Base-by-base conservation (phyloP, 1,140 invertebrate species). In the Protaetia brevitarsis region DNA sequence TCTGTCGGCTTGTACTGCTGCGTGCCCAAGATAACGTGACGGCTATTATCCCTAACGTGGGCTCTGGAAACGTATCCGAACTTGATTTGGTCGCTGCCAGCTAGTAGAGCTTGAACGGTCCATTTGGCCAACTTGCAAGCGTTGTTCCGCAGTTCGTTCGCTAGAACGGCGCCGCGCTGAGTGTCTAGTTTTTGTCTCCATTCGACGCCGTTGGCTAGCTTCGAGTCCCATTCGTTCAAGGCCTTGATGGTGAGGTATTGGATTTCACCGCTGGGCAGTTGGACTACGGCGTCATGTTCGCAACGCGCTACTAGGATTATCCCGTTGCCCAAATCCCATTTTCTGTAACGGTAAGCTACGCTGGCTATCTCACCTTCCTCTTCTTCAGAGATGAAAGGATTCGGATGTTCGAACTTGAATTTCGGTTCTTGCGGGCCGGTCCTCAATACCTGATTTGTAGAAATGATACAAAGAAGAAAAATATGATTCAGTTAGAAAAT, bases 81-180 rank as follows among this genome's bases (percentile, higher is more conserved):
- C 82, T 99, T 99, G 63, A 99, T 88, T 78, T 97, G 94, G 82
- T 99, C 96, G 13, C 96, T 97, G 3, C 97, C 96, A 60, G 96
- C 96, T 3, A 99, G 82, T 13, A 99, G 81, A 23, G 97, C 95
- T 80, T 97, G 95, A 0, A 98, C 93, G 0, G 98, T 99, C 97
- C 98, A 99, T 79, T 99, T 99, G 57, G 97, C 96, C 62, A 99
- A 82, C 81, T 99, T 99, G 82, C 95, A 98, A 4, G 95, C 94
- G 81, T 99, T 99, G 79, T 99, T 99, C 71, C 98, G 88, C 67
- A 99, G 80, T 80, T 99, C 98, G 76, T 98, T 99, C 26, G 97
- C 98, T 13, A 99, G 81, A 23, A 99, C 97, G 41, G 97, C 97
- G 70, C 97, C 98, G 66, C 96, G 87, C 82, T 99, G 98, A 0